Evolutionary conservation across 2,113 vertebrate species (phyloP).

Genomic region (Phoenicopterus ruber): DNA sequence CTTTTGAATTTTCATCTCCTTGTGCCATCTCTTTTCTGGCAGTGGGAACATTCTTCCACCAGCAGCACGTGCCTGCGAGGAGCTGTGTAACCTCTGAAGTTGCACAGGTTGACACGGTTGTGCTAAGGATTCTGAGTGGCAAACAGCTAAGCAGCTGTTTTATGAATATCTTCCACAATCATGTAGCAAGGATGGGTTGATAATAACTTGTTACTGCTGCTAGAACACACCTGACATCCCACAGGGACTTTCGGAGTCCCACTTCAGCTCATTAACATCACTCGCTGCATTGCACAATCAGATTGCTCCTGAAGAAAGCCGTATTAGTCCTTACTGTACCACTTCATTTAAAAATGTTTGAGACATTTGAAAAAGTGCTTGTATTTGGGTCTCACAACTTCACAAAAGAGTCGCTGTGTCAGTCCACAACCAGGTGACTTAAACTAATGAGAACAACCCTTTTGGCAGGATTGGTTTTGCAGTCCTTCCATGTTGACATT

Average conservation of each 20-base stretch:
- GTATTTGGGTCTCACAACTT: background rate
- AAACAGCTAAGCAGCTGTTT: background rate
- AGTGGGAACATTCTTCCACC: background rate
- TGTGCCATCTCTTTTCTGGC: background rate
- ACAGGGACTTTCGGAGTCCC: background rate
- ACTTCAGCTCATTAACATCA: slow-evolving; percentile 47
- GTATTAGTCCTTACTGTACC: background rate
- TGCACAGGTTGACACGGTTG: background rate
- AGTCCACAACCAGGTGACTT: background rate
- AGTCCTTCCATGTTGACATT: background rate
- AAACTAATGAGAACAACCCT: background rate
- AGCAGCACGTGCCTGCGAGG: background rate
- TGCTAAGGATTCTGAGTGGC: background rate
- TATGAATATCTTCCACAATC: background rate
- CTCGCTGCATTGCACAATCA: background rate
- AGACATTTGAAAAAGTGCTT: background rate
- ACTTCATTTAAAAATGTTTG: background rate
- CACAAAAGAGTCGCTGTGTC: background rate
- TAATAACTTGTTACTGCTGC: background rate
- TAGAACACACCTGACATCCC: slow-evolving; percentile 31
- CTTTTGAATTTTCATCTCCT: background rate
- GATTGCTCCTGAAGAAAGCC: background rate
- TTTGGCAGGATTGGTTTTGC: background rate
- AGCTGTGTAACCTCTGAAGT: background rate
- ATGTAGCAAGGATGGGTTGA: background rate